Conservation (phyloP, 2,888 invertebrate genomes). For the Agriotes lineatus region DNA sequence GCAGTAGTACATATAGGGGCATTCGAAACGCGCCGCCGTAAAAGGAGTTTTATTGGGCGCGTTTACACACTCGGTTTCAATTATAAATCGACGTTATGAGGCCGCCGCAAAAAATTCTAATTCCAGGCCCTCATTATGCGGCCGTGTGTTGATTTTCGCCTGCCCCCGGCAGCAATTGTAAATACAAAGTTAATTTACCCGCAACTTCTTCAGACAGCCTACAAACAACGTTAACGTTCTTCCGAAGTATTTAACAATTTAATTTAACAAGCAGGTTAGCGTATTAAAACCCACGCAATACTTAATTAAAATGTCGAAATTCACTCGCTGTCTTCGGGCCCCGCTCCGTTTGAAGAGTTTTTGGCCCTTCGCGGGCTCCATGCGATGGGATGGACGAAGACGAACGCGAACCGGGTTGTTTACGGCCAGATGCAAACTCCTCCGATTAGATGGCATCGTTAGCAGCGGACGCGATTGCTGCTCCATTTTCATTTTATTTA, state of each 20-base stretch:
- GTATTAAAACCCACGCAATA: constrained; percentile 45
- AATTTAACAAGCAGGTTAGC: constrained; percentile 43
- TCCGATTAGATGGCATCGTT: constrained; percentile 29
- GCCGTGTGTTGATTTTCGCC: constrained; percentile 20
- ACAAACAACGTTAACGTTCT: constrained; percentile 40
- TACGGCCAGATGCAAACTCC: constrained; percentile 15
- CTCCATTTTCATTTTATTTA: constrained; percentile 32
- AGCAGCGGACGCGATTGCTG: constrained; percentile 15
- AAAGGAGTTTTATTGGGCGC: not conserved
- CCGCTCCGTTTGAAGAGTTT: constrained; percentile 16
- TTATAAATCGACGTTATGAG: not conserved
- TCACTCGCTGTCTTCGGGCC: constrained; percentile 36
- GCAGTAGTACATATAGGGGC: not conserved
- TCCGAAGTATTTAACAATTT: constrained; percentile 43
- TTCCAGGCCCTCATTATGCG: constrained; percentile 4
- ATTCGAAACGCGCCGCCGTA: not conserved
- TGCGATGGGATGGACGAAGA: not conserved
- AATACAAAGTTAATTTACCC: constrained; percentile 39
- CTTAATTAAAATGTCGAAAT: constrained; percentile 51
- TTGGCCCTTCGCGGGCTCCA: not conserved
- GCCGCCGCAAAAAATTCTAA: not conserved
- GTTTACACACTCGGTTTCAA: not conserved
- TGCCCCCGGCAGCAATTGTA: constrained; percentile 29
- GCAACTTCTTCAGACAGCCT: constrained; percentile 36
- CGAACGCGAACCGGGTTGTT: constrained; percentile 4